phyloP scores from a whole-genome alignment of 2,113 vertebrate genomes.

The Phycodurus eques region DNA sequence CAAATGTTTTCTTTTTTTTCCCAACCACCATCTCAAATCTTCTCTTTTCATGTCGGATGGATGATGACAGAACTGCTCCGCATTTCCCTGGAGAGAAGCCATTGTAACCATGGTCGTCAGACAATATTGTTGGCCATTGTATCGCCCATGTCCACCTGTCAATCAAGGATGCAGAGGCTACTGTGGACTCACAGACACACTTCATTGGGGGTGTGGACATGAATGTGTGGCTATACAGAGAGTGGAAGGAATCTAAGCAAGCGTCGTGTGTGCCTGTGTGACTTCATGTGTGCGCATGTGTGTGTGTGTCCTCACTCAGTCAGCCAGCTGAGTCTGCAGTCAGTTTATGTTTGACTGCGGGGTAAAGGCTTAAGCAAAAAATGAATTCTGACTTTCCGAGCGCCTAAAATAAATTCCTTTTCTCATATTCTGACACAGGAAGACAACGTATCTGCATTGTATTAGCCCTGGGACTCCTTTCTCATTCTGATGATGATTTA shows the following conservation, averaged over 20 bases:
- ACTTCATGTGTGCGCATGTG: conserved; percentile 7
- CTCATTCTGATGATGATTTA: conserved; percentile 68
- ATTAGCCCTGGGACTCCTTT: conserved; percentile 69
- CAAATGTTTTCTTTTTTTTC: conserved; percentile 74
- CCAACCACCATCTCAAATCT: conserved; percentile 83
- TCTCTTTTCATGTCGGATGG: conserved; percentile 83
- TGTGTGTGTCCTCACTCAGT: conserved; percentile 68
- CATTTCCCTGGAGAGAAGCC: conserved; percentile 78
- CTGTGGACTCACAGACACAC: conserved; percentile 30
- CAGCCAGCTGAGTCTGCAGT: conserved; percentile 77
- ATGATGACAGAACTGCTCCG: conserved; percentile 61
- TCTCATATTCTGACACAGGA: conserved; percentile 75
- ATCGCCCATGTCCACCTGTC: conserved; percentile 81
- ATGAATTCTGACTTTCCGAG: conserved; percentile 73
- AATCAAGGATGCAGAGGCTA: conserved; percentile 69
- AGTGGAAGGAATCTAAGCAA: conserved; percentile 35
- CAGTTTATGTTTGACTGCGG: conserved; percentile 74
- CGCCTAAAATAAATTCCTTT: conserved; percentile 72
- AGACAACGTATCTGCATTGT: conserved; percentile 60
- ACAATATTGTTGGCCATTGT: conserved; percentile 79
- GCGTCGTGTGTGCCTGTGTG: conserved; percentile 24
- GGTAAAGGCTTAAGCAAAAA: conserved; percentile 75
- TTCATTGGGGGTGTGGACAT: conserved; percentile 31
- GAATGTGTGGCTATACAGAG: conserved; percentile 37
- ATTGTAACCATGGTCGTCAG: conserved; percentile 80